Evolutionary conservation across 2,888 invertebrate genomes (phyloP).

Genomic region (Prostheceraeus crozeri): DNA sequence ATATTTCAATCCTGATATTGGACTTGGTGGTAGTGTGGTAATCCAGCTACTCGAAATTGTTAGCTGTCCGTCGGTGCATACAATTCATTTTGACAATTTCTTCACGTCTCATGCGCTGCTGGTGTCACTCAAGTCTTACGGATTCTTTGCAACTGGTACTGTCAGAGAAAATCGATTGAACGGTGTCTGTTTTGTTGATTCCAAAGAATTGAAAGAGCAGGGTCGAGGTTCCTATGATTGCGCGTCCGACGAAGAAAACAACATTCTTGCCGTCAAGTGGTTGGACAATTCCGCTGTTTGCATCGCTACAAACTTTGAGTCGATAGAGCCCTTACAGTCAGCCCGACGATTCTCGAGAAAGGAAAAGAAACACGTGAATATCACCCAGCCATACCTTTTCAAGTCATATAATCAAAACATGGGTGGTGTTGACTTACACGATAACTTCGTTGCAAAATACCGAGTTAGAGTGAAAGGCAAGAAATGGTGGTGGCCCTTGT

Average conservation of each 20-base stretch:
- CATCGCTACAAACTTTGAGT: not conserved
- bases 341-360: too few relatives aligned
- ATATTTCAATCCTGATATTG: not conserved
- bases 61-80: not conserved
- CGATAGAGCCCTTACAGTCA: not conserved
- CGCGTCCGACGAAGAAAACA: not conserved
- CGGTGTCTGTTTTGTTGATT: conserved; percentile 24
- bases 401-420: too few relatives aligned
- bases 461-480: too few relatives aligned
- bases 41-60: not conserved
- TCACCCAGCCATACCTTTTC: too few relatives aligned
- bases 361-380: too few relatives aligned
- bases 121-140: conserved; percentile 28
- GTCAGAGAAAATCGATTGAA: conserved; percentile 25
- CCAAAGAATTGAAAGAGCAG: conserved; percentile 17
- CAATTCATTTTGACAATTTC: conserved; percentile 38
- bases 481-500: too few relatives aligned
- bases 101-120: conserved; percentile 35
- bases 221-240: not conserved
- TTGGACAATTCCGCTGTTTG: conserved; percentile 35
- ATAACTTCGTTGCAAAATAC: too few relatives aligned
- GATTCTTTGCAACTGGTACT: conserved; percentile 32
- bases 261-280: conserved; percentile 30
- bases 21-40: conserved; percentile 6
- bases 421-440: too few relatives aligned